Conservation (phyloP, 2,888 invertebrate species). For the Catocala sponsa region DNA sequence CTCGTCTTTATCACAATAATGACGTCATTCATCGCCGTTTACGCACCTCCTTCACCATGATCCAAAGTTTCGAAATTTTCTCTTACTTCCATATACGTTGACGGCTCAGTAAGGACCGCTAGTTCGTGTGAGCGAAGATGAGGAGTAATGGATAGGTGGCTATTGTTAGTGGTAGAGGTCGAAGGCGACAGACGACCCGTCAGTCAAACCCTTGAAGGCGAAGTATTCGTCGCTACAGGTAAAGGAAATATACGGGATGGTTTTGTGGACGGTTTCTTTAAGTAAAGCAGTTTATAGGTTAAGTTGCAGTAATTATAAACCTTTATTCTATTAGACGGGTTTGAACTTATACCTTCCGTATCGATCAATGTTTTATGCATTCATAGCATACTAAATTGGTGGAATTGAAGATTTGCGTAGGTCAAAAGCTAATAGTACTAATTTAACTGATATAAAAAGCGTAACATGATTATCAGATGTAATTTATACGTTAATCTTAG, state of each 20-base stretch:
- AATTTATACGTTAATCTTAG: too few relatives aligned
- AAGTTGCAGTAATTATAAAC: neutral
- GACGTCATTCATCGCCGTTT: conserved; percentile 82
- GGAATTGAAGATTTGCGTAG: too few relatives aligned
- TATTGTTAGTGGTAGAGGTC: conserved; percentile 30
- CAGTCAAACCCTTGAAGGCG: conserved; percentile 74
- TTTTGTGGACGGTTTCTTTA: conserved; percentile 29
- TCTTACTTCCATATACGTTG: conserved; percentile 47
- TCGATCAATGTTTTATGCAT: too few relatives aligned
- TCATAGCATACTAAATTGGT: too few relatives aligned
- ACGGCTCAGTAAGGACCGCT: conserved; percentile 22
- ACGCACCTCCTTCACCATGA: conserved; percentile 59
- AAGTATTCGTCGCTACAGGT: conserved; percentile 70
- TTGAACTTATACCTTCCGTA: too few relatives aligned
- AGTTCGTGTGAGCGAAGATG: conserved; percentile 13
- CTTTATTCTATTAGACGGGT: too few relatives aligned
- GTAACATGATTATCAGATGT: too few relatives aligned
- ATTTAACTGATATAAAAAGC: too few relatives aligned
- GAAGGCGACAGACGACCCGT: conserved; percentile 64
- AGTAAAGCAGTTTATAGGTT: conserved; percentile 6
- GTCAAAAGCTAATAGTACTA: too few relatives aligned
- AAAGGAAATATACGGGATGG: conserved; percentile 57
- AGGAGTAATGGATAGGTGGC: conserved; percentile 53
- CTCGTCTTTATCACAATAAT: conserved; percentile 81
- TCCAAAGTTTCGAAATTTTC: conserved; percentile 33